Base-by-base conservation (phyloP, 2,113 vertebrate genomes). In the Hymenochirus boettgeri region DNA sequence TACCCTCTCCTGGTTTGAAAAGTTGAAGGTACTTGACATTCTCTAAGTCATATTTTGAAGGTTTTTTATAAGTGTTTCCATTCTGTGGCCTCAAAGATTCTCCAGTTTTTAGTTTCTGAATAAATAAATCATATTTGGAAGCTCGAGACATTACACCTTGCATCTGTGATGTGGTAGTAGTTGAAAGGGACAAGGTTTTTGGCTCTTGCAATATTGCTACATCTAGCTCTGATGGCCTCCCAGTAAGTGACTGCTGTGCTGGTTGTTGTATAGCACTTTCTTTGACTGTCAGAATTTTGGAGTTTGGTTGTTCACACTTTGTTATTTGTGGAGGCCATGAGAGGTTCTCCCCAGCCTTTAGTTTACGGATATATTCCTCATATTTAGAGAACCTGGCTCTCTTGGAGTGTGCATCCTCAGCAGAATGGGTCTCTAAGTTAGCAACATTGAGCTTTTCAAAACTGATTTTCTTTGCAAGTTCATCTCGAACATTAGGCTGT, bases 1-100 rank as follows among this genome's bases (percentile, higher is more conserved):
- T 96, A 35, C 95, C 95, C 76, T 99, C 96, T 1, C 96, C 96
- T 0, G 96, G 96, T 72, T 98, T 98, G 81, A 97, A 97, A 63
- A 98, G 94, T 75, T 98, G 95, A 77, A 99, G 84, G 80, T 93
- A 98, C 77, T 96, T 97, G 79, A 99, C 93, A 0, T 99, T 99
- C 73, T 99, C 96, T 65, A 99, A 84, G 85, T 99, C 96, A 1
- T 99, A 98, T 78, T 98, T 98, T 66, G 96, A 99, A n/a, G 95
- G 88, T 72, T 96, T 90, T 83, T 96, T 97, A 79, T 97, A 99
- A 35, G 91, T 82, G 61, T 91, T 92, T 51, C 95, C 96, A 0
- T 99, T 98, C 75, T 97, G 95, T 13, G 95, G 94, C 77, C 87
- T 86, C 73, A 97, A 78, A 78, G 84, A 93, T 76, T 98, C 95